Evolutionary conservation across 2,113 vertebrate species (phyloP).

Genomic region (Nerophis lumbriciformis): DNA sequence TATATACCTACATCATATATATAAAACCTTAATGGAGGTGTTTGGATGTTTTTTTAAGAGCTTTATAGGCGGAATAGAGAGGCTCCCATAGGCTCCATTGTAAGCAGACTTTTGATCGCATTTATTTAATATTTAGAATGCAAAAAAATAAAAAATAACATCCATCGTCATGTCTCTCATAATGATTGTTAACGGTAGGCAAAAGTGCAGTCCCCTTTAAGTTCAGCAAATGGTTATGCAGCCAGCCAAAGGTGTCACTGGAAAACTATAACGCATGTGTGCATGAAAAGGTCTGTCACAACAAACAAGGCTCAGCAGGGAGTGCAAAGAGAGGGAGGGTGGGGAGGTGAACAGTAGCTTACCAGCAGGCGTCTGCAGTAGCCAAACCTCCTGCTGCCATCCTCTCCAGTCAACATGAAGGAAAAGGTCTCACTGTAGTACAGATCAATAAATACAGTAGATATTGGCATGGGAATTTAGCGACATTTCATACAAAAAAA

Average conservation of each 20-base stretch:
- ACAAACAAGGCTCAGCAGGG: constrained; percentile 41
- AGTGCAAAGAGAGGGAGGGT: constrained; percentile 22
- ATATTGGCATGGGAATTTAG: neutral
- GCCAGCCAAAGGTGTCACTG: constrained; percentile 18
- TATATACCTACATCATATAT: too few species aligned
- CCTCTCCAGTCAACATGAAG: constrained; percentile 98
- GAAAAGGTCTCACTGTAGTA: constrained; percentile 93
- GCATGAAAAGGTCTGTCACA: constrained; percentile 41
- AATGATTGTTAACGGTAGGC: too few species aligned
- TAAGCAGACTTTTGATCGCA: too few species aligned
- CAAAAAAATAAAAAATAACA: too few species aligned
- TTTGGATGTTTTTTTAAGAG: too few species aligned
- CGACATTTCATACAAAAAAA: neutral
- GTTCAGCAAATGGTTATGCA: constrained; percentile 13
- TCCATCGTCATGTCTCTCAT: too few species aligned
- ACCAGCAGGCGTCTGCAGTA: constrained; percentile 97
- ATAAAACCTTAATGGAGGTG: too few species aligned
- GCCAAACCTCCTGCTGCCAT: constrained; percentile 93
- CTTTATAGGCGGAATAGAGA: too few species aligned
- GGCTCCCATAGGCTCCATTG: too few species aligned
- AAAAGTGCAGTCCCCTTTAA: neutral
- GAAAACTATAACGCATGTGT: constrained; percentile 37
- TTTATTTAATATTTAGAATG: too few species aligned
- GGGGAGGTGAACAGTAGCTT: constrained; percentile 54
- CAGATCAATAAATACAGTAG: constrained; percentile 27